Evolutionary conservation across 2,797 vertebrate species (phyloP).

Genomic region (Phataginus tricuspis): DNA sequence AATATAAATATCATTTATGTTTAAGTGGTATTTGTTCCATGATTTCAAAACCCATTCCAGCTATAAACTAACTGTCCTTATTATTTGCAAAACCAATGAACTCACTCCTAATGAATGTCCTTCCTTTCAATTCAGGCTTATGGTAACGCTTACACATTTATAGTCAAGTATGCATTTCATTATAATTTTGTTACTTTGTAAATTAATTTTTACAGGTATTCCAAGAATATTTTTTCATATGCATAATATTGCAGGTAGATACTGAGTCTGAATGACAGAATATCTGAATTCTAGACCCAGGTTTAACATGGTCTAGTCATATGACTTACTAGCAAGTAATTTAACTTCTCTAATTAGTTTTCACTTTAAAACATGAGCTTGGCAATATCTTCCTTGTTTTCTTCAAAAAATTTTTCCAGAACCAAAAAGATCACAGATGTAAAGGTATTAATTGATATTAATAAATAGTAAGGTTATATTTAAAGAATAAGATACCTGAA

Average conservation of each 20-base stretch:
- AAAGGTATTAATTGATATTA: neutral
- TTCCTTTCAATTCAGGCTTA: neutral
- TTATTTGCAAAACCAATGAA: neutral
- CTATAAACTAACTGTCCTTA: neutral
- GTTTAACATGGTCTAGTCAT: neutral
- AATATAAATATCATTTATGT: neutral
- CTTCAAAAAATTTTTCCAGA: conserved; percentile 29
- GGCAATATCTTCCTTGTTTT: neutral
- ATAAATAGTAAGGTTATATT: neutral
- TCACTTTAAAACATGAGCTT: neutral
- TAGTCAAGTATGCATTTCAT: conserved; percentile 6
- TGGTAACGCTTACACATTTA: neutral
- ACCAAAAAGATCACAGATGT: neutral
- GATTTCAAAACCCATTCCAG: neutral
- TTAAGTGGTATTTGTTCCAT: neutral
- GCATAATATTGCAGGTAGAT: neutral
- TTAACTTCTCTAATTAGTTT: conserved; percentile 6
- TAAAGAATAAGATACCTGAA: neutral
- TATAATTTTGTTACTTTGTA: neutral
- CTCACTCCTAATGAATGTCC: neutral
- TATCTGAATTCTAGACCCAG: neutral
- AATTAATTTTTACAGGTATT: neutral
- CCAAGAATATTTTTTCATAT: neutral
- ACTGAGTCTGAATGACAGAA: neutral
- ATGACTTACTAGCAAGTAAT: neutral